A percentile compares a stretch with the other conserved stretches of the same genome.
These are phyloP conservation scores for Drosophila funebris DNA, from an alignment of 1,140 invertebrate genomes.

Conservation along the genomic window DNA sequence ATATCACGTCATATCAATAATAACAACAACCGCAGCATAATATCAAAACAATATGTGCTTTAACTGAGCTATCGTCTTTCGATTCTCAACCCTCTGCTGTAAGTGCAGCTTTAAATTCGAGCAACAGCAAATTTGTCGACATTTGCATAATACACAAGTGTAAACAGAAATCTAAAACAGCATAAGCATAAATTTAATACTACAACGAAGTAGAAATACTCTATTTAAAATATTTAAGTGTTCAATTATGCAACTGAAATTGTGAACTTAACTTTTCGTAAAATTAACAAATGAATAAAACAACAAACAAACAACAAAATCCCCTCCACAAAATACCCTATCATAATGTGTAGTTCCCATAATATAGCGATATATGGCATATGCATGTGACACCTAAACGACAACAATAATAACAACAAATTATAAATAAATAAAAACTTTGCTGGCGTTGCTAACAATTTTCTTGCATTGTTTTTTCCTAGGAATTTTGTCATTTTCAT, in stretches of 20 bases:
- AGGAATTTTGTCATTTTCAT: constrained; percentile 47
- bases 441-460: constrained; percentile 35
- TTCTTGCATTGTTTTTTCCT: constrained; percentile 40
- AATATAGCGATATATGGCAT: background rate
- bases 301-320: background rate
- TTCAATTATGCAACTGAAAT: background rate
- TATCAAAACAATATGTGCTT: constrained; percentile 59
- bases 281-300: too few relatives aligned
- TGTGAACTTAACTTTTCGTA: too few relatives aligned
- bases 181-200: background rate
- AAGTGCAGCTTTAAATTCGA: background rate
- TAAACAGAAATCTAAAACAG: constrained; percentile 65
- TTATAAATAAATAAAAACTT: constrained; percentile 12
- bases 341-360: constrained; percentile 3
- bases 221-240: background rate
- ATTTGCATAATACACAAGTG: constrained; percentile 45
- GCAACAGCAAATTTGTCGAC: constrained; percentile 28
- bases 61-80: background rate
- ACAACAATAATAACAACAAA: constrained; percentile 1
- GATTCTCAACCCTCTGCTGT: background rate
- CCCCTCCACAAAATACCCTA: background rate
- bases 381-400: constrained; percentile 24
- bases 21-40: constrained; percentile 42
- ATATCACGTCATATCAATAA: constrained; percentile 19
- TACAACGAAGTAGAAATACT: constrained; percentile 13